Evolutionary conservation across 2,888 invertebrate species (phyloP).

Genomic region (Stegana nigrithorax): DNA sequence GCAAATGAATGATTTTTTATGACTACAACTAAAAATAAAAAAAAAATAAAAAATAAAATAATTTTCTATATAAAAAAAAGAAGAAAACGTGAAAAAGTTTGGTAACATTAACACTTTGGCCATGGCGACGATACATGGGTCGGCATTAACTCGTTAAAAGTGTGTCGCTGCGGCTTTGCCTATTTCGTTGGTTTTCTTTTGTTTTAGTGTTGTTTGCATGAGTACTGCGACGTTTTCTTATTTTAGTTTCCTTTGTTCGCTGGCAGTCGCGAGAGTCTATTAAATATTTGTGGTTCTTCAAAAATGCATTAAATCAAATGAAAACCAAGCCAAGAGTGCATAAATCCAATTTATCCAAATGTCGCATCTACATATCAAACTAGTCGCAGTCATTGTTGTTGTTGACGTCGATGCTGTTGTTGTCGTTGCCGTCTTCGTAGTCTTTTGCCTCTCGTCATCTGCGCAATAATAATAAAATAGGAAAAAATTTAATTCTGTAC

Average conservation of each 20-base stretch:
- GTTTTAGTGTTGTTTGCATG: too few species aligned
- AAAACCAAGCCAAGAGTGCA: slow-evolving; percentile 33
- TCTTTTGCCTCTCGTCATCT: slow-evolving; percentile 9
- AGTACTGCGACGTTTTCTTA: slow-evolving; percentile 28
- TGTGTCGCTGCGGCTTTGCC: too few species aligned
- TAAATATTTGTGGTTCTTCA: slow-evolving; percentile 55
- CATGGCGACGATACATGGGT: not conserved
- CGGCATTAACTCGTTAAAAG: slow-evolving; percentile 16
- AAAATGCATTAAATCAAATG: slow-evolving; percentile 48
- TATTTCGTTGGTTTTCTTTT: slow-evolving; percentile 9
- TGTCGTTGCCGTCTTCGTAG: too few species aligned
- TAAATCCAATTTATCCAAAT: slow-evolving; percentile 32
- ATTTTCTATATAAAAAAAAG: not conserved
- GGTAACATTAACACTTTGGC: slow-evolving; percentile 54
- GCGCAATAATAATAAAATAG: slow-evolving; percentile 42
- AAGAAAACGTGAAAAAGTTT: slow-evolving; percentile 39
- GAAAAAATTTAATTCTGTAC: slow-evolving; percentile 52
- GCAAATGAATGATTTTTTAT: slow-evolving; percentile 47
- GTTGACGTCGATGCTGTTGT: too few species aligned
- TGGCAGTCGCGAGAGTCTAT: slow-evolving; percentile 39
- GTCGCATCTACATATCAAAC: slow-evolving; percentile 21
- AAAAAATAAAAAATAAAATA: not conserved
- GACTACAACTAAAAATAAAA: slow-evolving; percentile 26
- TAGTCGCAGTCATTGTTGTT: too few species aligned
- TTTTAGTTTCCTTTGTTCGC: slow-evolving; percentile 5